Evolutionary conservation across 2,113 vertebrate species (phyloP).

Genomic region (Melanocharis versteri): DNA sequence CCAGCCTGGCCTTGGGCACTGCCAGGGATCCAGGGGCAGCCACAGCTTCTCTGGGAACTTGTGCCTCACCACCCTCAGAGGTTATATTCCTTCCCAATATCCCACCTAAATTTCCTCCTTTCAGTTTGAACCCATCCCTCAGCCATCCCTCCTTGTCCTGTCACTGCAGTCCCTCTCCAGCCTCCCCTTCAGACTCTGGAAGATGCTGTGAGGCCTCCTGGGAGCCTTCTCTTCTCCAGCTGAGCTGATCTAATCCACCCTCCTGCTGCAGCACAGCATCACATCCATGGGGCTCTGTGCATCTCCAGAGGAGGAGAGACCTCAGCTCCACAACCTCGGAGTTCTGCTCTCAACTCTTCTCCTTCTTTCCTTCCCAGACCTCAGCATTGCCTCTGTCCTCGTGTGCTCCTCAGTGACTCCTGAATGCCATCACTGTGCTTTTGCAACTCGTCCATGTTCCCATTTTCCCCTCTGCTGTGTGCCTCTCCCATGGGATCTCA

Average conservation of each 20-base stretch:
- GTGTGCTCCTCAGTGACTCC: neutral
- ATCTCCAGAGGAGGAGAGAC: neutral
- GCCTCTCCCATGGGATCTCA: neutral
- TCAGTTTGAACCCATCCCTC: neutral
- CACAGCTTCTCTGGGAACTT: neutral
- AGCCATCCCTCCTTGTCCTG: neutral
- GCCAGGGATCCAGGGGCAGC: neutral
- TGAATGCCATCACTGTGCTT: neutral
- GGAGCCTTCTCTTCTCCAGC: neutral
- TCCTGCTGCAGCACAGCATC: neutral
- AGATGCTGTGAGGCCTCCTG: neutral
- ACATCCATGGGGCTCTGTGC: neutral
- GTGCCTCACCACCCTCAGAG: rapidly evolving
- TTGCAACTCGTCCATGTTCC: neutral
- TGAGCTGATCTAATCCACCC: neutral
- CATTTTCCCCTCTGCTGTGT: neutral
- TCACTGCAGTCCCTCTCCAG: neutral
- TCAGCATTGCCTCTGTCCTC: neutral
- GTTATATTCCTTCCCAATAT: neutral
- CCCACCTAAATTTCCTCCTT: neutral
- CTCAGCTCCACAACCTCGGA: neutral
- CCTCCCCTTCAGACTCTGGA: neutral
- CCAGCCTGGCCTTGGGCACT: neutral
- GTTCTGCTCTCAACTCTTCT: neutral
- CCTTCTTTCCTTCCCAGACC: neutral